Evolutionary conservation across 53 echinoderm and acorn worm genomes (phyloP).

Genomic region (Hippasteria phrygiana): DNA sequence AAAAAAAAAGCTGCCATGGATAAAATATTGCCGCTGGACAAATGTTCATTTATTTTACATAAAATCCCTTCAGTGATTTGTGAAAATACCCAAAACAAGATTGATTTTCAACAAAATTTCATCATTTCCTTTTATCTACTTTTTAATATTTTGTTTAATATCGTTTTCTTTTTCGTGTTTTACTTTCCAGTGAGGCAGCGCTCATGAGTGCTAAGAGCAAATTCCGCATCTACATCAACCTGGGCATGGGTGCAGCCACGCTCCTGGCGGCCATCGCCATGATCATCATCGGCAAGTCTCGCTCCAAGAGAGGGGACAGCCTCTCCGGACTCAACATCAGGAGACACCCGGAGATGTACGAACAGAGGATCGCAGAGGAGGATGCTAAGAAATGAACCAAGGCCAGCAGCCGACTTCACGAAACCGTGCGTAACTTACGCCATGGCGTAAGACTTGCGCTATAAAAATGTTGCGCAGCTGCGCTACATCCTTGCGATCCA

Average conservation of each 20-base stretch:
- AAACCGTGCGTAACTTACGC: too few species aligned
- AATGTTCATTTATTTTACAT: too few species aligned
- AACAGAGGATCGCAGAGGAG: background rate
- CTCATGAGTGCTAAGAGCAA: conserved; percentile 76
- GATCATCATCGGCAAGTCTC: conserved; percentile 74
- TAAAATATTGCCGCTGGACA: too few species aligned
- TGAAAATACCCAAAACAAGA: too few species aligned
- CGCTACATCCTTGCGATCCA: too few species aligned
- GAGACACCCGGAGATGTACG: conserved; percentile 79
- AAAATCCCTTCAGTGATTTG: too few species aligned
- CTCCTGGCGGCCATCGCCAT: conserved; percentile 57
- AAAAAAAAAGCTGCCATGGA: too few species aligned
- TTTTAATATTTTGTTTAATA: too few species aligned
- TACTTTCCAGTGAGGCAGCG: conserved; percentile 72
- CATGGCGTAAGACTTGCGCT: too few species aligned
- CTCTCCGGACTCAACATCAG: conserved; percentile 69
- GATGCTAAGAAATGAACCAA: conserved; percentile 4
- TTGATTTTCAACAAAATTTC: too few species aligned
- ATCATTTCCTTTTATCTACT: background rate
- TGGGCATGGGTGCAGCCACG: conserved; percentile 70
- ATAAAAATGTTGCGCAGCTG: too few species aligned
- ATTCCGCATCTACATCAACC: conserved; percentile 86
- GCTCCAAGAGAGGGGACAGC: conserved; percentile 73
- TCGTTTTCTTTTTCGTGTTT: background rate
- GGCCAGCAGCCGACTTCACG: too few species aligned